These are phyloP conservation scores for Anisognathus igniventris DNA, from an alignment of 2,797 vertebrate species.

Conservation along the genomic window DNA sequence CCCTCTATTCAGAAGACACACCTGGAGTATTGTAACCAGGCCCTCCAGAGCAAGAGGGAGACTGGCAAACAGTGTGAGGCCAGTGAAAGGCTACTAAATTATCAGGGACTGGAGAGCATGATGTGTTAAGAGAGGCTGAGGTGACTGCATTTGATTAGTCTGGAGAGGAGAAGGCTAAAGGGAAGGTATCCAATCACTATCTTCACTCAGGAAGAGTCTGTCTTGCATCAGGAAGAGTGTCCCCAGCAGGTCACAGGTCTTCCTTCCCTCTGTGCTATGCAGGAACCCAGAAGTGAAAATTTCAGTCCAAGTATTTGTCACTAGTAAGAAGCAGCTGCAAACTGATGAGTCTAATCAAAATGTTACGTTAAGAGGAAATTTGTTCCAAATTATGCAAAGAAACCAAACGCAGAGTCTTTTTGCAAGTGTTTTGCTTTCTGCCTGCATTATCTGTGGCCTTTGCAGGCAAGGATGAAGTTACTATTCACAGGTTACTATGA, in stretches of 20 bases:
- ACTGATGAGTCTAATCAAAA: neutral
- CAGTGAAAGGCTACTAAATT: neutral
- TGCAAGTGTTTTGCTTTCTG: neutral
- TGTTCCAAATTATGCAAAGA: neutral
- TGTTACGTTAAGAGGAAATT: neutral
- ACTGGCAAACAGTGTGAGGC: neutral
- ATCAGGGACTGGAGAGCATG: neutral
- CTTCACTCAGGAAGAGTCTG: neutral
- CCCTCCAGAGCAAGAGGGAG: neutral
- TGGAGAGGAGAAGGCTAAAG: neutral
- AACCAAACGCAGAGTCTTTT: neutral
- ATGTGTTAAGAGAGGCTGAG: neutral
- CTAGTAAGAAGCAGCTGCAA: neutral
- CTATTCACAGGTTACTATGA: neutral
- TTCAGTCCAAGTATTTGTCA: neutral
- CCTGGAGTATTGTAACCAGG: neutral
- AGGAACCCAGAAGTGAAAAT: neutral
- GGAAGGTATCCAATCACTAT: rapidly evolving
- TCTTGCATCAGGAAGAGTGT: neutral
- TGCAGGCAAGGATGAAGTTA: neutral
- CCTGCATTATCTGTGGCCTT: neutral
- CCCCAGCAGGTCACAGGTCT: neutral
- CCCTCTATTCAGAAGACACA: neutral
- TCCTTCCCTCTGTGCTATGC: neutral
- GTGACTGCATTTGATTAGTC: neutral